Evolutionary conservation across 2,888 invertebrate genomes (phyloP).

Genomic region (Schizaphis graminum): DNA sequence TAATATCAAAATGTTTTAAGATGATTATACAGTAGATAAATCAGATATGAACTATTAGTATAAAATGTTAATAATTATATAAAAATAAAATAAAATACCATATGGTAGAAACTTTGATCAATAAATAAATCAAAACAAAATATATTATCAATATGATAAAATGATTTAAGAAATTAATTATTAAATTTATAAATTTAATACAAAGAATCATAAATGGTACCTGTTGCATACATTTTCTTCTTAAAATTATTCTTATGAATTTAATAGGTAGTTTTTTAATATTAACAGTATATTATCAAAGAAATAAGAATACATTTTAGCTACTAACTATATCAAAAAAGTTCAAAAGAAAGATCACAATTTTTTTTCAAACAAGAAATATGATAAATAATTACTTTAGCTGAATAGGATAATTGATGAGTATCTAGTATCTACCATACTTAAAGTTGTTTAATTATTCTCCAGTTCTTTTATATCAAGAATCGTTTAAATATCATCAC

Average conservation of each 20-base stretch:
- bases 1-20: neutral
- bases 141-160: neutral
- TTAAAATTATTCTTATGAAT: neutral
- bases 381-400: neutral
- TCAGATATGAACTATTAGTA: neutral
- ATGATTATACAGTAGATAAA: neutral
- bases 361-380: neutral
- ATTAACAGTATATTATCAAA: neutral
- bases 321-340: neutral
- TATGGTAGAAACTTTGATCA: neutral
- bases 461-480: neutral
- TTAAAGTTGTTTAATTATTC: neutral
- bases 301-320: neutral
- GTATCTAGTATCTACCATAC: neutral
- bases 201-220: neutral
- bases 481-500: neutral
- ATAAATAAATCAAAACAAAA: neutral
- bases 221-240: slow-evolving; percentile 23
- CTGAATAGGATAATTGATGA: neutral
- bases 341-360: neutral
- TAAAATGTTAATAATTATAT: neutral
- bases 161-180: neutral
- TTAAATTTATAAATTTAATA: neutral
- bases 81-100: neutral
- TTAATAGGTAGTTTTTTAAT: neutral